These are phyloP conservation scores for Tragelaphus strepsiceros DNA, from an alignment of 2,113 vertebrate species.

Conservation along the genomic window DNA sequence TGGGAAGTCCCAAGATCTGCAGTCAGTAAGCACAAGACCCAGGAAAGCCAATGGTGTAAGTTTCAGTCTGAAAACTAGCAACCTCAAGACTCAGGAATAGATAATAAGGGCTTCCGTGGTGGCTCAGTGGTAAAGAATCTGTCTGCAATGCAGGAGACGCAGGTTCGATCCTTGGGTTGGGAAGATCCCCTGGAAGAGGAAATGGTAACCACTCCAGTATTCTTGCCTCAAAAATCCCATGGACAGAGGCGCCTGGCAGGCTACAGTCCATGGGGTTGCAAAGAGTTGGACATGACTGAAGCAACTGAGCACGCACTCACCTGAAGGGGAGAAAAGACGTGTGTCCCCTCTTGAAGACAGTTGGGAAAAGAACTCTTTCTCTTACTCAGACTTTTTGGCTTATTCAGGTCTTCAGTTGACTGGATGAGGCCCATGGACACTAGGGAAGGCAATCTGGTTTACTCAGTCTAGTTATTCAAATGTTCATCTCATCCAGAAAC, in stretches of 20 bases:
- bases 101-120: background rate
- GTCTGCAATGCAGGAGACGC: background rate
- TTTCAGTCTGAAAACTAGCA: background rate
- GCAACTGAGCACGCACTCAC: background rate
- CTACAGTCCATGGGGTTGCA: background rate
- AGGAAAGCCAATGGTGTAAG: background rate
- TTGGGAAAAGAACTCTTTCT: background rate
- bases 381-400: background rate
- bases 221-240: background rate
- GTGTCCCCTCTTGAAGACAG: background rate
- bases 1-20: background rate
- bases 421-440: background rate
- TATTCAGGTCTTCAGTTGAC: background rate
- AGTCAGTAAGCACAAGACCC: background rate
- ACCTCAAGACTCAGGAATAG: background rate
- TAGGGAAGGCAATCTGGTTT: background rate
- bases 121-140: background rate
- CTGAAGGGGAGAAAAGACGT: background rate
- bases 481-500: background rate
- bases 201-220: background rate
- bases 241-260: accelerated
- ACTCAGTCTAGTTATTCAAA: background rate
- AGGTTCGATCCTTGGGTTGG: background rate
- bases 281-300: background rate
- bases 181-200: background rate